These are phyloP conservation scores for Melopsittacus undulatus DNA, from an alignment of 2,797 vertebrate genomes.

Conservation along the genomic window DNA sequence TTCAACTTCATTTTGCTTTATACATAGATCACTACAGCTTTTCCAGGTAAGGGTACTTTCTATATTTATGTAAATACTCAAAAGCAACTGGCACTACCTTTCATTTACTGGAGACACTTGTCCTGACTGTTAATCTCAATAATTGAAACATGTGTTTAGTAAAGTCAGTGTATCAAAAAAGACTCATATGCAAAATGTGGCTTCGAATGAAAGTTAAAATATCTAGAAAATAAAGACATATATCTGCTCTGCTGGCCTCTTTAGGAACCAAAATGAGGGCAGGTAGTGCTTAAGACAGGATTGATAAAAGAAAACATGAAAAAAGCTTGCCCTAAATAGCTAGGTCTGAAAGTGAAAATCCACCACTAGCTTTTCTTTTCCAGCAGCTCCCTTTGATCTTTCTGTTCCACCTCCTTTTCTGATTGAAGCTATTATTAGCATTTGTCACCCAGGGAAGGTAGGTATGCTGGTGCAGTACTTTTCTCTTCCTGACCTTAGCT, in stretches of 20 bases:
- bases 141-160: neutral
- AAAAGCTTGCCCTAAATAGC: neutral
- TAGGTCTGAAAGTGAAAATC: conserved; percentile 20
- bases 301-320: neutral
- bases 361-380: neutral
- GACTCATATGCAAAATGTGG: neutral
- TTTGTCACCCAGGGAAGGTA: neutral
- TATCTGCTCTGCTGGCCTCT: neutral
- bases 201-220: neutral
- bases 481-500: neutral
- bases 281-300: neutral
- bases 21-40: neutral
- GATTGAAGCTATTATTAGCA: neutral
- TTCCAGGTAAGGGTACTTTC: neutral
- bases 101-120: neutral
- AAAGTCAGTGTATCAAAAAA: neutral
- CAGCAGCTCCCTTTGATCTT: neutral
- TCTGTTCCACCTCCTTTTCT: neutral
- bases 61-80: neutral
- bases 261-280: neutral
- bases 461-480: neutral
- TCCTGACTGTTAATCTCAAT: neutral
- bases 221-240: neutral
- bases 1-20: neutral
- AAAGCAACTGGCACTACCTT: neutral